These are phyloP conservation scores for Coelopa pilipes DNA, from an alignment of 2,888 invertebrate species.

Conservation along the genomic window DNA sequence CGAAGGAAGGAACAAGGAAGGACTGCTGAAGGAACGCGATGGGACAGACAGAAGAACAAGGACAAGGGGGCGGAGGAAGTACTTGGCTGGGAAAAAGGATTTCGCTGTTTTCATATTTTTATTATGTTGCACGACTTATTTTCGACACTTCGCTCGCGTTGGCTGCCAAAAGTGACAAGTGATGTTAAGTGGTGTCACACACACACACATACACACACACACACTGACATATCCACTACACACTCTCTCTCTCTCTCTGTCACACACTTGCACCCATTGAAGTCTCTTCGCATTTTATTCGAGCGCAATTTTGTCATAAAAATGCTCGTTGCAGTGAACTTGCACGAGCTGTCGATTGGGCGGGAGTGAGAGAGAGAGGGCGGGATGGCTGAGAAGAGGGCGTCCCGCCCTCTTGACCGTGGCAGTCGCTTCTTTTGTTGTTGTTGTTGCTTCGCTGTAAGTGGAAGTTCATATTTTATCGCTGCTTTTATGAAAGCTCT, in stretches of 20 bases:
- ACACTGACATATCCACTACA: slow-evolving; percentile 19
- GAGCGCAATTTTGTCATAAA: neutral
- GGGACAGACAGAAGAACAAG: neutral
- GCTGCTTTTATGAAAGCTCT: neutral
- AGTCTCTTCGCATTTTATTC: neutral
- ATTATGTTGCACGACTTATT: slow-evolving; percentile 21
- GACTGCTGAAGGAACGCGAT: too few relatives aligned
- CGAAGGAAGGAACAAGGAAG: too few relatives aligned
- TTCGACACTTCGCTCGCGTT: slow-evolving; percentile 16
- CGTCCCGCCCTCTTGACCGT: too few relatives aligned
- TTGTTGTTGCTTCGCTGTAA: too few relatives aligned
- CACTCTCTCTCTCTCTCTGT: too few relatives aligned
- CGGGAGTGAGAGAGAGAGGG: too few relatives aligned
- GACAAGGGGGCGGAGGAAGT: slow-evolving; percentile 10
- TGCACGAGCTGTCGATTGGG: too few relatives aligned
- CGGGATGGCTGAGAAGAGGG: too few relatives aligned
- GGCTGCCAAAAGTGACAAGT: slow-evolving; percentile 45
- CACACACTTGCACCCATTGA: neutral
- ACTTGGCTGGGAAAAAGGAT: slow-evolving; percentile 23
- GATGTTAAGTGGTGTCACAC: slow-evolving; percentile 48
- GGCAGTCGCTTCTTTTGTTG: too few relatives aligned
- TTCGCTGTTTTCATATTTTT: slow-evolving; percentile 23
- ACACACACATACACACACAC: slow-evolving; percentile 11
- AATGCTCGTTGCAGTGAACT: neutral
- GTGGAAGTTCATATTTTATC: neutral